A percentile compares a stretch with the other conserved stretches of the same genome.
phyloP scores from a whole-genome alignment of 1,140 invertebrate genomes.

The Globodera rostochiensis region DNA sequence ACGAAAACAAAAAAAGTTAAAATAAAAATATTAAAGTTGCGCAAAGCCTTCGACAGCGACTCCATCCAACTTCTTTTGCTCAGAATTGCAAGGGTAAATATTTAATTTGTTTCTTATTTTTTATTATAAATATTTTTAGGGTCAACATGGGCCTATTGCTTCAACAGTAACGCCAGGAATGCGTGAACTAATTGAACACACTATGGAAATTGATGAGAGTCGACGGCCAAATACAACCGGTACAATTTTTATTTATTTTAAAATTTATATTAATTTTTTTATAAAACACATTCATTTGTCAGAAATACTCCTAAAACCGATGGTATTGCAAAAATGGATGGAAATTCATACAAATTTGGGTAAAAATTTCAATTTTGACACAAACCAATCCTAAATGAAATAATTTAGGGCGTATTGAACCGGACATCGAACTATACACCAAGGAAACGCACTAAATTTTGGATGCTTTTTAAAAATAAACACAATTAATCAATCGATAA shows the following conservation, averaged over 20 bases:
- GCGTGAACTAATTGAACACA: slow-evolving; percentile 26
- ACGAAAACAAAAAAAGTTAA: not conserved
- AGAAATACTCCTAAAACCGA: slow-evolving; percentile 35
- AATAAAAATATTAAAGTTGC: slow-evolving; percentile 53
- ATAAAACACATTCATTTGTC: slow-evolving; percentile 8
- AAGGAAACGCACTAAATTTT: slow-evolving; percentile 24
- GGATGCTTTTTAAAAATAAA: too few species aligned
- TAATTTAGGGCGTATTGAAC: slow-evolving; percentile 16
- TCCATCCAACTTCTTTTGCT: slow-evolving; percentile 36
- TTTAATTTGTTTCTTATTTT: not conserved
- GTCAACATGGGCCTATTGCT: slow-evolving; percentile 31
- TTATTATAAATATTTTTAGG: slow-evolving; percentile 21
- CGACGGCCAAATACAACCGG: slow-evolving; percentile 33
- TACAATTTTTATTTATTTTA: slow-evolving; percentile 3
- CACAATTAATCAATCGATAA: too few species aligned
- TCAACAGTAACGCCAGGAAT: slow-evolving; percentile 29
- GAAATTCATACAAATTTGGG: slow-evolving; percentile 40
- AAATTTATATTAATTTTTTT: slow-evolving; percentile 3
- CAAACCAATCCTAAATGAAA: not conserved
- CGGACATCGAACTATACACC: slow-evolving; percentile 30
- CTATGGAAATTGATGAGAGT: slow-evolving; percentile 33
- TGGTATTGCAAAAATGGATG: slow-evolving; percentile 41
- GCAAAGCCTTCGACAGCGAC: slow-evolving; percentile 72
- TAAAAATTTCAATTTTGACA: not conserved
- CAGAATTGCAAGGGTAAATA: slow-evolving; percentile 39